phyloP scores from a whole-genome alignment of 2,113 vertebrate species.

The Ploceus nigricollis region DNA sequence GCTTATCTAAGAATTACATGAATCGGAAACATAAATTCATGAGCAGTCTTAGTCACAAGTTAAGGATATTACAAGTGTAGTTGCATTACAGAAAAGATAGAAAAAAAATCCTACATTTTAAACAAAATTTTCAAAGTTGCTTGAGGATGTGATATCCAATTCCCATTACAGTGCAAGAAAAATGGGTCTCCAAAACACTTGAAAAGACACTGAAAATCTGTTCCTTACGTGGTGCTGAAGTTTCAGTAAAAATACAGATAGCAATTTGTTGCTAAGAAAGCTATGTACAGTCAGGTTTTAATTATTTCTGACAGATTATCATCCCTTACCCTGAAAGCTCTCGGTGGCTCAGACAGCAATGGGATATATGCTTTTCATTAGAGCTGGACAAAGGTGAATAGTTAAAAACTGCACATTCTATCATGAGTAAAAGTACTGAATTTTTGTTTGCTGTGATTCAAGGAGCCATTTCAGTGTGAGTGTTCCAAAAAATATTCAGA shows the following conservation, averaged over 20 bases:
- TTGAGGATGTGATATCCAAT: not conserved
- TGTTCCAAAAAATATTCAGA: not conserved
- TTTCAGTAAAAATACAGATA: not conserved
- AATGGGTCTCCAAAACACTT: not conserved
- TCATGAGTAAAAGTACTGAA: not conserved
- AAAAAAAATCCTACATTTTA: not conserved
- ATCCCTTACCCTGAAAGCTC: not conserved
- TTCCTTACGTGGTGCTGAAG: not conserved
- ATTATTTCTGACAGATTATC: constrained; percentile 12
- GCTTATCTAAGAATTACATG: not conserved
- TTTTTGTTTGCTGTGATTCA: not conserved
- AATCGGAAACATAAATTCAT: not conserved
- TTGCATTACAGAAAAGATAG: not conserved
- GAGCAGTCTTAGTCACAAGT: not conserved
- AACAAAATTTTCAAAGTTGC: not conserved
- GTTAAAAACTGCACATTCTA: not conserved
- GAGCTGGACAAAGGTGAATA: not conserved
- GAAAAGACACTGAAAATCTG: not conserved
- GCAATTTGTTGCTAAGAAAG: not conserved
- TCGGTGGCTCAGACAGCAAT: not conserved
- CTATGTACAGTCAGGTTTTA: not conserved
- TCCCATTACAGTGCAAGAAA: not conserved
- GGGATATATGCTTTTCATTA: constrained; percentile 20
- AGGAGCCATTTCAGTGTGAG: not conserved
- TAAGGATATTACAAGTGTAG: not conserved